A percentile compares a stretch with the other conserved stretches of the same genome.
phyloP scores from a whole-genome alignment of 1,140 invertebrate species.

The Drosophila sulfurigaster region DNA sequence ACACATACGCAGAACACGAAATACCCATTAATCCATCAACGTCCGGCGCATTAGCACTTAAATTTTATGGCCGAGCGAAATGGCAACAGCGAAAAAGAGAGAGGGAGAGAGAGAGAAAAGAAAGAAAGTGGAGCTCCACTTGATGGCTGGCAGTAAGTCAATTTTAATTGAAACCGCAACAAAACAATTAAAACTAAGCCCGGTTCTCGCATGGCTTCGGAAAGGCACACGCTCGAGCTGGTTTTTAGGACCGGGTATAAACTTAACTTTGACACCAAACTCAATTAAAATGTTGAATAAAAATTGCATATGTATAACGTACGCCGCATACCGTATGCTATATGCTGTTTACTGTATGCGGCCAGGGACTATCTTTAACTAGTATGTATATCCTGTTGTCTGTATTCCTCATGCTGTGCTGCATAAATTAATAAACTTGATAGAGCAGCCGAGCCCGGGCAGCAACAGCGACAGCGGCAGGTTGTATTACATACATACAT shows the following conservation, averaged over 20 bases:
- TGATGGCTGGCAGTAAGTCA: slow-evolving; percentile 49
- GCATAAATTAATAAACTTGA: slow-evolving; percentile 83
- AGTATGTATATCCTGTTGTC: slow-evolving; percentile 33
- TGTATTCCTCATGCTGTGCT: slow-evolving; percentile 35
- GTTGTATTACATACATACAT: slow-evolving; percentile 18
- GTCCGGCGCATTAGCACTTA: slow-evolving; percentile 47
- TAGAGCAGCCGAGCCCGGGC: slow-evolving; percentile 27
- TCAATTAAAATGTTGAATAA: slow-evolving; percentile 78
- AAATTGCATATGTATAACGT: slow-evolving; percentile 75
- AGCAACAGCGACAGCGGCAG: not conserved
- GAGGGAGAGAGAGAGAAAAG: not conserved
- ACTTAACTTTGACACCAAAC: slow-evolving; percentile 77
- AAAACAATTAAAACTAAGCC: slow-evolving; percentile 78
- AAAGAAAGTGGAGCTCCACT: not conserved
- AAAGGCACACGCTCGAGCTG: slow-evolving; percentile 19
- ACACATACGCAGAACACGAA: not conserved
- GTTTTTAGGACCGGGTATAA: slow-evolving; percentile 54
- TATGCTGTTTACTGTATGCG: slow-evolving; percentile 23
- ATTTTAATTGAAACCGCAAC: slow-evolving; percentile 78
- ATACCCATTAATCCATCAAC: slow-evolving; percentile 53
- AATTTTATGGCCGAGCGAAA: slow-evolving; percentile 33
- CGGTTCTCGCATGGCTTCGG: slow-evolving; percentile 14
- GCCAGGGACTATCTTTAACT: slow-evolving; percentile 31
- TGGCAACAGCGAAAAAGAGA: not conserved
- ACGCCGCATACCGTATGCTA: slow-evolving; percentile 21